These are phyloP conservation scores for Pseudolaguvia tuberculata DNA, from an alignment of 2,113 vertebrate genomes.

Conservation along the genomic window DNA sequence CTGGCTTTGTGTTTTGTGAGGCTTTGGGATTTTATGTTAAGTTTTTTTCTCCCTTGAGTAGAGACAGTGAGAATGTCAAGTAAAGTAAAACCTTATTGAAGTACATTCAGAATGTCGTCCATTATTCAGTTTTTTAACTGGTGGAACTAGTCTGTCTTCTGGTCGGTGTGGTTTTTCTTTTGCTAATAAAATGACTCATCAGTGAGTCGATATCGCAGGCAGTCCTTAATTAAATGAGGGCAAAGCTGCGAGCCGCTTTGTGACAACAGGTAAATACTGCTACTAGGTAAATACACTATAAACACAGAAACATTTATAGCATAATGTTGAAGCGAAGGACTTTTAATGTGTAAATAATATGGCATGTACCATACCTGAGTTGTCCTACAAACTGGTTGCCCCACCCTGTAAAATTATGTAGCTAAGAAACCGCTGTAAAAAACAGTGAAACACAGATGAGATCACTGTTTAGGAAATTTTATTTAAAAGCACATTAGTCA, in stretches of 20 bases:
- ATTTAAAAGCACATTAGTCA: neutral
- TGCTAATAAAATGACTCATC: conserved; percentile 3
- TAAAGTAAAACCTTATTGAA: neutral
- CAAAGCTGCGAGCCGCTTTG: conserved; percentile 30
- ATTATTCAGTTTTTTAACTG: neutral
- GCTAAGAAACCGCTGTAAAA: neutral
- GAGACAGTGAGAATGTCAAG: neutral
- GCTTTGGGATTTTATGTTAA: no score
- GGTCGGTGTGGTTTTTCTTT: neutral
- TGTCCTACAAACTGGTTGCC: neutral
- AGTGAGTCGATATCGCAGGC: neutral
- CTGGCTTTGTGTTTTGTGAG: neutral
- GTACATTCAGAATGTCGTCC: neutral
- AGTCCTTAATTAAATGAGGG: neutral
- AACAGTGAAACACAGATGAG: conserved; percentile 4
- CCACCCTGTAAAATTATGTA: neutral
- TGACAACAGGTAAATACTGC: conserved; percentile 48
- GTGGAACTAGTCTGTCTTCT: conserved; percentile 3
- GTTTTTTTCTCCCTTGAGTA: neutral
- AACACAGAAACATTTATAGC: conserved; percentile 13
- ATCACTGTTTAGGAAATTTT: neutral
- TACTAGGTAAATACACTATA: conserved; percentile 57
- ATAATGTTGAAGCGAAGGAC: conserved; percentile 38
- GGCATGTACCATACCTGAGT: neutral
- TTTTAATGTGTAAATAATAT: conserved; percentile 40